Base-by-base conservation (phyloP, 2,888 invertebrate genomes). In the Mesochorus sp. region DNA sequence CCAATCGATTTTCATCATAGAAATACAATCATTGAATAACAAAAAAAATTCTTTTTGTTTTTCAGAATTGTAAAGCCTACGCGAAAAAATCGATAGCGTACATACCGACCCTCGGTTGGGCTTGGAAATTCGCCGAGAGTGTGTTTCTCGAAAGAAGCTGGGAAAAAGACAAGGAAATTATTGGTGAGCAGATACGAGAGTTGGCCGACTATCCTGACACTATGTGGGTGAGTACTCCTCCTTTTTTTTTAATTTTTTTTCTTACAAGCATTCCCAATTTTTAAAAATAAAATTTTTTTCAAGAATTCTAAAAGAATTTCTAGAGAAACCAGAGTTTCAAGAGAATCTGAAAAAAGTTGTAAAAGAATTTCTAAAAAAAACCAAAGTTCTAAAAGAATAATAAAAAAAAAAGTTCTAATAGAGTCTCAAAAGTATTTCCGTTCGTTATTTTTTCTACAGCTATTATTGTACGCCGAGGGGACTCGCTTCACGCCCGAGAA, bases 61-160 rank as follows among this genome's bases (percentile, higher is more conserved):
- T 42, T 10, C 68, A 97, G 95, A 97, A 97, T 90, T 97, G 97
- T 85, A 98, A 98, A 93, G 97, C 98, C 0, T 98, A 97, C 91
- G 97, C 97, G 0, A 99, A 99, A 92, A 97, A 97, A 91, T 95
- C 95, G 10, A 95, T 98, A 81, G 95, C 96, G 84, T 98, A 96
- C 90, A 93, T 98, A 81, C 99, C 99, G 24, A 95, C 97, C 6
- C 94, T 98, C 84, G 98, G 98, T 34, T 99, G 98, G 98, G 95
- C 96, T 86, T 99, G 98, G 98, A 97, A 97, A 92, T 97, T 98
- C 91, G 96, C 97, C 0, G 98, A 98, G 90, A 96, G 96, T 91
- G 97, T 98, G 79, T 98, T 98, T 92, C 93, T 99, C 73, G 97
- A 98, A 90, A 94, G 98, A 84, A 96, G 96, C 82, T 98, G 95